These are phyloP conservation scores for Cephus runcator DNA, from an alignment of 2,888 invertebrate genomes.

Conservation along the genomic window DNA sequence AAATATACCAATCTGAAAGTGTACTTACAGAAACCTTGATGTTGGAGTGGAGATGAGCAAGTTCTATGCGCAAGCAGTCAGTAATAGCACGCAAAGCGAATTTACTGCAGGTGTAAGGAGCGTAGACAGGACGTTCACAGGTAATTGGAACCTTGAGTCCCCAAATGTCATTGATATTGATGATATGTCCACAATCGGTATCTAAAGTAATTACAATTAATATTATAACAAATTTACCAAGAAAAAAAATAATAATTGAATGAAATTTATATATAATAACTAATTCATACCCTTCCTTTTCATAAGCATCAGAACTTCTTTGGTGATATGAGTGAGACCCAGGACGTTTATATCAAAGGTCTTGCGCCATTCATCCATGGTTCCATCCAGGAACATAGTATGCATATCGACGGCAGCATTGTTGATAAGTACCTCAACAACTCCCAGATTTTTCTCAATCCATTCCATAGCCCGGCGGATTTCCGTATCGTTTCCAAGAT, in stretches of 20 bases:
- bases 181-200: neutral
- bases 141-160: constrained; percentile 20
- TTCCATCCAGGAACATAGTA: constrained; percentile 31
- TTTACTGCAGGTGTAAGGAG: constrained; percentile 65
- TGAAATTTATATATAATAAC: neutral
- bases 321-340: constrained; percentile 34
- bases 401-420: constrained; percentile 67
- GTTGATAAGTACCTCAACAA: constrained; percentile 70
- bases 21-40: constrained; percentile 55
- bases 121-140: constrained; percentile 29
- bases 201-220: neutral
- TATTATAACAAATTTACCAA: neutral
- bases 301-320: constrained; percentile 36
- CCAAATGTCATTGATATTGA: constrained; percentile 28
- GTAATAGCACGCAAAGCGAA: constrained; percentile 64
- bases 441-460: constrained; percentile 67
- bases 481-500: constrained; percentile 67
- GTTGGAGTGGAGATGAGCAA: constrained; percentile 53
- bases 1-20: neutral
- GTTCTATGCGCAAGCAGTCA: constrained; percentile 64
- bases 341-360: constrained; percentile 38
- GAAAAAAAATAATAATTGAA: neutral
- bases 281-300: constrained; percentile 36
- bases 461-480: constrained; percentile 67
- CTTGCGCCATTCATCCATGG: constrained; percentile 38